Conservation (phyloP, 1,140 invertebrate species). For the Ephestia elutella region DNA sequence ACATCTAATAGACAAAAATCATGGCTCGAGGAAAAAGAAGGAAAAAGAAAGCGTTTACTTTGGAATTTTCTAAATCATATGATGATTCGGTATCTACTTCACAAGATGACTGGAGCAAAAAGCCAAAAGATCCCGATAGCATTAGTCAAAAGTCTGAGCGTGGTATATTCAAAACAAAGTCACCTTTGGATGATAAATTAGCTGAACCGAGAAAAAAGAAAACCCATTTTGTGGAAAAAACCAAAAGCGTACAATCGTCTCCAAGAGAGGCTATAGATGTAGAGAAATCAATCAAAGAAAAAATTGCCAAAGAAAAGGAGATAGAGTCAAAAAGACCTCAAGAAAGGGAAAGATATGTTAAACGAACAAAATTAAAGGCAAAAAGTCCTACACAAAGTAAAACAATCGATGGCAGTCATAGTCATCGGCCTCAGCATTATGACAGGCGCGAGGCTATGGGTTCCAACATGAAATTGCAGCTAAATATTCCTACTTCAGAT, state of each 20-base stretch:
- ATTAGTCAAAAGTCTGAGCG: constrained; percentile 46
- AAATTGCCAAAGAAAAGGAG: constrained; percentile 67
- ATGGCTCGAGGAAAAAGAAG: constrained; percentile 80
- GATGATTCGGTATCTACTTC: constrained; percentile 69
- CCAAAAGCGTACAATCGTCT: constrained; percentile 72
- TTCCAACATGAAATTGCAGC: constrained; percentile 68
- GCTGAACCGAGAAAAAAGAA: constrained; percentile 60
- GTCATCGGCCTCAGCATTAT: constrained; percentile 45
- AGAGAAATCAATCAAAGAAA: constrained; percentile 70
- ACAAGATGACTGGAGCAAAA: constrained; percentile 67
- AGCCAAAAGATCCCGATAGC: constrained; percentile 47
- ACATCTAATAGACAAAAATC: constrained; percentile 55
- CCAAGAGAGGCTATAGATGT: constrained; percentile 51
- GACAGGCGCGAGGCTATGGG: constrained; percentile 56
- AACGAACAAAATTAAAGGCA: constrained; percentile 74
- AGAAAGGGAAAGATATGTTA: constrained; percentile 68
- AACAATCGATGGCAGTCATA: constrained; percentile 44
- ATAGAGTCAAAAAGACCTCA: constrained; percentile 57
- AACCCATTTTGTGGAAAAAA: constrained; percentile 72
- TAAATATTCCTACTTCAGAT: constrained; percentile 78
- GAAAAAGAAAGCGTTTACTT: constrained; percentile 80
- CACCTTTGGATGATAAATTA: constrained; percentile 52
- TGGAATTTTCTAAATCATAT: constrained; percentile 78
- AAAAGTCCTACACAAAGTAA: constrained; percentile 76
- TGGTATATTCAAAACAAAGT: constrained; percentile 49